These are phyloP conservation scores for Thalpophila matura DNA, from an alignment of 2,888 invertebrate species.

Conservation along the genomic window DNA sequence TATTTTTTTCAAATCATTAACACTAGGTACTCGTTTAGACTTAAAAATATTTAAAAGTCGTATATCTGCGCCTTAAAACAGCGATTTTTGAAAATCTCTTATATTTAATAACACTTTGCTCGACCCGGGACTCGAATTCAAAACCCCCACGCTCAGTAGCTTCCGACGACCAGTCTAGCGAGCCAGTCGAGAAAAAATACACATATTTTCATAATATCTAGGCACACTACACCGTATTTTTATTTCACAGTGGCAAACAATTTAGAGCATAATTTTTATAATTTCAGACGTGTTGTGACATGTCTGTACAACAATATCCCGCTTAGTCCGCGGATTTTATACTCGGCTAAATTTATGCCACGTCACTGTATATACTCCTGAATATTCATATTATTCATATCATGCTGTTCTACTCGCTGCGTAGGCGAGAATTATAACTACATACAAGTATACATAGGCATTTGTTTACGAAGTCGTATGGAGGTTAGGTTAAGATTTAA, in stretches of 20 bases:
- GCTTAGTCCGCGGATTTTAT: conserved; percentile 64
- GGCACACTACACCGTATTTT: conserved; percentile 23
- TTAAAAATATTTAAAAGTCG: no score
- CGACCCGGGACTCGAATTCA: no score
- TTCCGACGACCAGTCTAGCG: no score
- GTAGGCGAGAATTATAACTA: conserved; percentile 59
- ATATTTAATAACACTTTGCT: no score
- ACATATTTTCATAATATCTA: not conserved
- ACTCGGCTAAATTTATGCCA: conserved; percentile 76
- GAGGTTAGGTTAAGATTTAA: conserved; percentile 52
- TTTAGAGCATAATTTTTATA: conserved; percentile 55
- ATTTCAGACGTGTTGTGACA: conserved; percentile 56
- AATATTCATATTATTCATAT: conserved; percentile 80
- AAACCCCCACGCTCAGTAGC: no score
- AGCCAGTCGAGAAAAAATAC: no score
- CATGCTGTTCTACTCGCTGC: conserved; percentile 63
- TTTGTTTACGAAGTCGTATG: conserved; percentile 59
- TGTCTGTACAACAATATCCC: conserved; percentile 60
- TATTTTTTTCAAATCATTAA: no score
- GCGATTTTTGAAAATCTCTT: no score
- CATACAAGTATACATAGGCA: conserved; percentile 48
- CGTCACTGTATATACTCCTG: conserved; percentile 77
- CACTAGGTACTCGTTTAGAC: no score
- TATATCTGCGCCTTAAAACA: no score
- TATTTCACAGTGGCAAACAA: conserved; percentile 36